These are phyloP conservation scores for Anoplophora glabripennis DNA, from an alignment of 1,140 invertebrate genomes.

Conservation along the genomic window DNA sequence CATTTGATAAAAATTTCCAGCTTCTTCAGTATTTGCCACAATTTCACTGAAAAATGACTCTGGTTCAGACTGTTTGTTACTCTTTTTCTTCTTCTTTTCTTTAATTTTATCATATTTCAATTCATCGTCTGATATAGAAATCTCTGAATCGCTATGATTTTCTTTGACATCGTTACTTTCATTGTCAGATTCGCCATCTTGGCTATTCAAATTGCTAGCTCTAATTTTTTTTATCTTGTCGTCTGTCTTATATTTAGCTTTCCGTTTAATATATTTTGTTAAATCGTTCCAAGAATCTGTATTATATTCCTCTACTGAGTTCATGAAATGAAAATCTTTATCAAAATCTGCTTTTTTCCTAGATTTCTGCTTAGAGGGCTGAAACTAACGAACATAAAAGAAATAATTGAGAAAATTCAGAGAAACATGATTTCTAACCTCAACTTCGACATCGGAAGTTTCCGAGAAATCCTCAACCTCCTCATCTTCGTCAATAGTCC, in stretches of 20 bases:
- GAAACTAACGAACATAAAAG: conserved; percentile 59
- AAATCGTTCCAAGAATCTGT: conserved; percentile 83
- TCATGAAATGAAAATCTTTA: conserved; percentile 72
- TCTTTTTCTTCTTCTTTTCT: conserved; percentile 55
- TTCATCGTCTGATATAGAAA: conserved; percentile 68
- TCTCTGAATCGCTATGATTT: conserved; percentile 44
- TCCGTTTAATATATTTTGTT: conserved; percentile 76
- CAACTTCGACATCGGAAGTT: conserved; percentile 77
- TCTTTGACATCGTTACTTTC: conserved; percentile 31
- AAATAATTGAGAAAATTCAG: conserved; percentile 8
- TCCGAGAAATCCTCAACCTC: conserved; percentile 75
- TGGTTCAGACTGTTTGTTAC: conserved; percentile 51
- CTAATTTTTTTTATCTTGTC: conserved; percentile 76
- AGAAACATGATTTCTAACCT: conserved; percentile 49
- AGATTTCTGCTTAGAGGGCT: conserved; percentile 71
- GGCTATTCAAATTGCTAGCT: conserved; percentile 49
- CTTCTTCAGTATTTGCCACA: conserved; percentile 59
- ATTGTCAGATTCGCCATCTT: conserved; percentile 27
- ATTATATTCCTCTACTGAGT: conserved; percentile 71
- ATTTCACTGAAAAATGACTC: conserved; percentile 76
- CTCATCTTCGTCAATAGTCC: conserved; percentile 76
- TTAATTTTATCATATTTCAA: conserved; percentile 66
- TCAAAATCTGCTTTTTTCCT: conserved; percentile 72
- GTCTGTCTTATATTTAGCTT: conserved; percentile 76
- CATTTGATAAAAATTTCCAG: conserved; percentile 86